Base-by-base conservation (phyloP, 2,113 vertebrate species). In the Aix galericulata region DNA sequence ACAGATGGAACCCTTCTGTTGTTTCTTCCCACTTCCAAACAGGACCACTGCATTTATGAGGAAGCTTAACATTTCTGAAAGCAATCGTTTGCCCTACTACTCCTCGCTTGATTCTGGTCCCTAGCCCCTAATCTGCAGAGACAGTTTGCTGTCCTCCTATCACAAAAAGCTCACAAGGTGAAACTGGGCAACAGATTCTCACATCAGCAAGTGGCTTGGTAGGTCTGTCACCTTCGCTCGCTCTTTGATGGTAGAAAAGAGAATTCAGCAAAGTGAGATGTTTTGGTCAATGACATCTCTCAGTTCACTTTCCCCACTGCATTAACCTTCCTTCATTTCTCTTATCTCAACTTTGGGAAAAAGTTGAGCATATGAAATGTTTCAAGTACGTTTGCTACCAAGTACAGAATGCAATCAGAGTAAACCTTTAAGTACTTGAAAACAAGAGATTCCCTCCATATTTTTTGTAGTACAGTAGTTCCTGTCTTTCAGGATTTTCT, bases 31-130 rank as follows among this genome's bases (percentile, higher is more conserved):
- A 26, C 26, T 59, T 25, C 13, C 40, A 3, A 46, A 52, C 16
- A 75, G 16, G 6, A 38, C 11, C 8, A 38, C 4, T 7, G 55
- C 2, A 1, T 59, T 48, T 50, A 38, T 1, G 0, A 58, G 8
- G 38, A 64, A 64, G 36, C 13, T 71, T 59, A 46, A 29, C 22
- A 77, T 17, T 9, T 15, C 42, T 12, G 3, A 38, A 74, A 56
- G 8, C 8, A 62, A 55, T 11, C 56, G 48, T 60, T 64, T 87
- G 17, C 10, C 71, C 50, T 58, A 52, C 26, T 76, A 29, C 13
- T 76, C 25, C 29, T 76, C 29, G 23, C 31, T 20, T 58, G 34
- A 76, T 17, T 20, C 11, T 64, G n/a, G 22, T 21, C 31, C 56
- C 40, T 4, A 52, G 26, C 23, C 52, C 73, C 44, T 34, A 31